Evolutionary conservation across 2,797 vertebrate genomes (phyloP), one percentile per base, ranked within the genome.

Genomic region (Leptoclinus maculatus): DNA sequence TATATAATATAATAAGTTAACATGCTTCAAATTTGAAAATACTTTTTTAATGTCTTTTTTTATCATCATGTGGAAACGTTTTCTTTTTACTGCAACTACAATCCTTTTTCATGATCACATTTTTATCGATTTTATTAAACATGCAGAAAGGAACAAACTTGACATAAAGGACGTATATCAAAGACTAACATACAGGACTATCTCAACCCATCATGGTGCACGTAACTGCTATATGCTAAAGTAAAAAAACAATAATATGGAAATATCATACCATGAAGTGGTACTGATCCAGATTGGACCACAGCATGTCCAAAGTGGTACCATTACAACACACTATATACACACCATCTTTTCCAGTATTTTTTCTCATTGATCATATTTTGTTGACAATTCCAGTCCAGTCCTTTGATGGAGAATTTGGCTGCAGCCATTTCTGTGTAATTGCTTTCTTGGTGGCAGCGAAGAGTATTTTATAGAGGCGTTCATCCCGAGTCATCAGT

Each of bases 401-500:
- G 9, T 64, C 4, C 10, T 16, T 23, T 59, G 19, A 29, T 4
- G 21, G 34, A 59, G 41, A 17, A 5, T 71, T 49, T 66, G 36
- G 43, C 27, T 27, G 54, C 6, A 59, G 43, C 7, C 14, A 4
- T 51, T 64, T 4, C n/a, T 5, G 2, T 67, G 45, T 54, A 68
- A 68, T 62, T 65, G 7, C 36, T 68, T 53, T 62, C 74, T 62
- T 27, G 45, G 11, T 62, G 12, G 66, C 38, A 27, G 38, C 58
- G 38, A 21, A 16, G 49, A 36, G 23, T 78, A 14, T 71, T 78
- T 78, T 45, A 29, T 36, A 62, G 43, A 60, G n/a, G 39, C 27
- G 16, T 47, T 77, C 49, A 45, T 76, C 29, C 57, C 25, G 36
- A 62, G 25, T n/a, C 38, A 45, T 45, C 36, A 69, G 38, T 53